phyloP scores from a whole-genome alignment of 2,888 invertebrate species.

The Tachina fera region DNA sequence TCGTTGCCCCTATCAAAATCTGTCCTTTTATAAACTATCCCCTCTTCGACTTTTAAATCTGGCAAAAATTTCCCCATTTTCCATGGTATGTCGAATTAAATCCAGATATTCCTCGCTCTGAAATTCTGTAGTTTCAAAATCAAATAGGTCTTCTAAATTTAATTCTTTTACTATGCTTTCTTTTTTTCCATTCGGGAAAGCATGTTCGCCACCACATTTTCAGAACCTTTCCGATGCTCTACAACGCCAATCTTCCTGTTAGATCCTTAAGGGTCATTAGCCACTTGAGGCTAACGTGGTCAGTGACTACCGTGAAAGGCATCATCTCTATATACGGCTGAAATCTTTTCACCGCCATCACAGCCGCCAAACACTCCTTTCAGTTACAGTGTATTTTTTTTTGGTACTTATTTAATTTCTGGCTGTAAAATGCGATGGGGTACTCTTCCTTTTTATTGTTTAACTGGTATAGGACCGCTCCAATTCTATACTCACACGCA shows the following conservation, averaged over 20 bases:
- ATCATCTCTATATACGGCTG: no score
- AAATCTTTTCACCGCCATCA: no score
- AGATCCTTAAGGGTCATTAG: no score
- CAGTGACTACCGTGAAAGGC: no score
- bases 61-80: not conserved
- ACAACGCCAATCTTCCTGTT: not conserved
- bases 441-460: no score
- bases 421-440: no score
- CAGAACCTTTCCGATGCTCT: slow-evolving; percentile 29
- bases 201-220: slow-evolving; percentile 38
- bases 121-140: slow-evolving; percentile 57
- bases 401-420: no score
- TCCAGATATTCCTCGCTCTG: slow-evolving; percentile 42
- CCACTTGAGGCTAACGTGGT: no score
- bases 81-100: not conserved
- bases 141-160: slow-evolving; percentile 5
- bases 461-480: not conserved
- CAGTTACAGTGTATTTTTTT: no score
- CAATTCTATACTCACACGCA: not conserved
- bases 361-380: no score
- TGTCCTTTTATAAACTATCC: slow-evolving; percentile 22
- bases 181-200: not conserved
- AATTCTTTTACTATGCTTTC: not conserved
- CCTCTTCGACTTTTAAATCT: slow-evolving; percentile 59
- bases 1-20: not conserved